Evolutionary conservation across 2,113 vertebrate genomes (phyloP).

Genomic region (Aegithalos caudatus): DNA sequence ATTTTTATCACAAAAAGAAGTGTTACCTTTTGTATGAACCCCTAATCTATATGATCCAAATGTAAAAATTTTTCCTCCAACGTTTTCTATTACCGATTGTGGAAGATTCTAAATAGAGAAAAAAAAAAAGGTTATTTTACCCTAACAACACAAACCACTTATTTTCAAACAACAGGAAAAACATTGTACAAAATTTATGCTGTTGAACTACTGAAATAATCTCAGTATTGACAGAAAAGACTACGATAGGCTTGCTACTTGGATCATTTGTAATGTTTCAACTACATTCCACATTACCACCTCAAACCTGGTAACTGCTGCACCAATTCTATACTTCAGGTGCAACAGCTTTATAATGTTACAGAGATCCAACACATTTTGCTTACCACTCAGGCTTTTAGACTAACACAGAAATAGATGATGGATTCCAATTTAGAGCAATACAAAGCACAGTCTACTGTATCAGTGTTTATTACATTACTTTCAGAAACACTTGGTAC

Average conservation of each 20-base stretch:
- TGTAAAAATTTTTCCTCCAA: conserved; percentile 90
- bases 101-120: conserved; percentile 82
- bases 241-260: neutral
- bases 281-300: neutral
- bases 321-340: neutral
- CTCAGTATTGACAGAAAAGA: neutral
- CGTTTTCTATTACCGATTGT: conserved; percentile 82
- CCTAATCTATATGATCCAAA: conserved; percentile 91
- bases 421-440: neutral
- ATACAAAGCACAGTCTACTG: neutral
- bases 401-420: neutral
- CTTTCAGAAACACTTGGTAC: neutral
- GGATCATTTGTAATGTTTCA: neutral
- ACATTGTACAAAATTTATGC: neutral
- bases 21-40: conserved; percentile 87
- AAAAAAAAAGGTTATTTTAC: conserved; percentile 18
- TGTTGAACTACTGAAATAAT: neutral
- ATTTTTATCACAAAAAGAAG: neutral
- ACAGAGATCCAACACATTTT: neutral
- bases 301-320: neutral
- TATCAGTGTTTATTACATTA: neutral
- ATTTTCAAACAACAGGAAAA: neutral
- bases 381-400: neutral
- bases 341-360: neutral
- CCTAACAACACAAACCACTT: neutral